These are phyloP conservation scores for Eledona agricola DNA, from an alignment of 2,888 invertebrate genomes.

Conservation along the genomic window DNA sequence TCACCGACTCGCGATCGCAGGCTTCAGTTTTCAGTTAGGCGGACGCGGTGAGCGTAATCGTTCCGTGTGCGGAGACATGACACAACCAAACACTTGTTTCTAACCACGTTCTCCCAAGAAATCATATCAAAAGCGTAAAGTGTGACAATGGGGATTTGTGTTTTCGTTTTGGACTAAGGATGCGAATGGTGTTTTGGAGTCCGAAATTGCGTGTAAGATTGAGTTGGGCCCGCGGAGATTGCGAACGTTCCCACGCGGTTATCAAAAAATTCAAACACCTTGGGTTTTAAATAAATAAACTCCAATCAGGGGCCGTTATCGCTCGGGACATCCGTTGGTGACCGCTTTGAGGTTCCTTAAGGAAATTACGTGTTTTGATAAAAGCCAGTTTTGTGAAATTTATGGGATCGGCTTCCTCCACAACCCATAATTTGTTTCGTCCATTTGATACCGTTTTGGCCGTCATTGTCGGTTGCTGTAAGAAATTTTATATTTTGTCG, in stretches of 20 bases:
- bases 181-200: no score
- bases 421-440: conserved; percentile 3
- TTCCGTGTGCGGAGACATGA: conserved; percentile 28
- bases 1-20: conserved; percentile 20
- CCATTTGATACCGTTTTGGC: conserved; percentile 2
- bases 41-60: conserved; percentile 33
- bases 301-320: conserved; percentile 17
- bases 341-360: conserved; percentile 37
- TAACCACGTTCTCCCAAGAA: no score
- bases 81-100: conserved; percentile 8
- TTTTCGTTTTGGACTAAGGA: no score
- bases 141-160: no score
- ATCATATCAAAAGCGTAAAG: no score
- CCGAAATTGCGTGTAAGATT: no score
- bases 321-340: conserved; percentile 25
- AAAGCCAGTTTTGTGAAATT: conserved; percentile 7
- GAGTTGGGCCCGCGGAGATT: no score
- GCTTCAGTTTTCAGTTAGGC: conserved; percentile 35
- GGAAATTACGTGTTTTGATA: conserved; percentile 42
- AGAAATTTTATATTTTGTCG: no score
- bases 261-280: no score
- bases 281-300: conserved; percentile 19
- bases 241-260: neutral
- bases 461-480: conserved; percentile 1
- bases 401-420: conserved; percentile 6